Conservation (phyloP, 2,888 invertebrate species). For the Athalia rosae region DNA sequence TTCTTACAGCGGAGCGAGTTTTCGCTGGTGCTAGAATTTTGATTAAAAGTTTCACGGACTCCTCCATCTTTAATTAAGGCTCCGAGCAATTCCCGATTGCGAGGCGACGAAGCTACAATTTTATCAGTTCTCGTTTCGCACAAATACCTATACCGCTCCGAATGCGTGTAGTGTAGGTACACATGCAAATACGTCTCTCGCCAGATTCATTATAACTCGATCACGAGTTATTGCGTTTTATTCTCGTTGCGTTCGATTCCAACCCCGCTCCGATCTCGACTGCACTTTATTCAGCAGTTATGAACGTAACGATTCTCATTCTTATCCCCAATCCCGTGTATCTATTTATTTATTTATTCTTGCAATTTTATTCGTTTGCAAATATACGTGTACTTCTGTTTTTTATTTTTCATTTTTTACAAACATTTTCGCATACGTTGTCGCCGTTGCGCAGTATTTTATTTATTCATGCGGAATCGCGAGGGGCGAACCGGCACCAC, state of each 20-base stretch:
- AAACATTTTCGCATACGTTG: constrained; percentile 47
- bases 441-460: constrained; percentile 59
- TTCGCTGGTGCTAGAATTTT: constrained; percentile 35
- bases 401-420: not conserved
- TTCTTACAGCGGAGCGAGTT: constrained; percentile 27
- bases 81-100: constrained; percentile 19
- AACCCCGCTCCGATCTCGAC: too few relatives aligned
- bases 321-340: not conserved
- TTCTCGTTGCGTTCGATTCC: too few relatives aligned
- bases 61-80: constrained; percentile 40
- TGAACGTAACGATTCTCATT: not conserved
- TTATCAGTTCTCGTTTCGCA: too few relatives aligned
- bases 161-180: too few relatives aligned
- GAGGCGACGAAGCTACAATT: not conserved
- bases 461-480: constrained; percentile 69
- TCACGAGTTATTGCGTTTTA: too few relatives aligned
- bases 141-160: too few relatives aligned
- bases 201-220: too few relatives aligned
- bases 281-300: too few relatives aligned
- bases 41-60: constrained; percentile 39
- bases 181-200: too few relatives aligned
- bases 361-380: not conserved
- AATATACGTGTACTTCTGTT: not conserved
- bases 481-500: constrained; percentile 52
- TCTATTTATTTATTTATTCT: not conserved